Evolutionary conservation across 2,113 vertebrate genomes (phyloP).

Genomic region (Myotis brandtii): DNA sequence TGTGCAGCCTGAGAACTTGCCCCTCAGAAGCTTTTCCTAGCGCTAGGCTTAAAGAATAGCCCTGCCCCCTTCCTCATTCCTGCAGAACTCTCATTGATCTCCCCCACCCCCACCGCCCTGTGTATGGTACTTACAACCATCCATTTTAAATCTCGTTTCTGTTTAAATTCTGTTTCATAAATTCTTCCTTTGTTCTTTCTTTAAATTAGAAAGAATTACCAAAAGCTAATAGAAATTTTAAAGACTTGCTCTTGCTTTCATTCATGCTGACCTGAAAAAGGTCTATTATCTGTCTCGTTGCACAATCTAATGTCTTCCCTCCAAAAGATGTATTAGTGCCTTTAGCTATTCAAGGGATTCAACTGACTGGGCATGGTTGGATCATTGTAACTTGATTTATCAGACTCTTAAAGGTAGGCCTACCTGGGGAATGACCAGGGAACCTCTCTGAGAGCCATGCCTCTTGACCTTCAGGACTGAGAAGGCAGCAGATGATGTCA

Average conservation of each 20-base stretch:
- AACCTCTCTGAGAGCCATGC: background rate
- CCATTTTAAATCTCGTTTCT: constrained; percentile 62
- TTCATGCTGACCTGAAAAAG: constrained; percentile 65
- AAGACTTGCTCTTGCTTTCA: constrained; percentile 51
- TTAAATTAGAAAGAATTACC: constrained; percentile 65
- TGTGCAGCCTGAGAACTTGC: background rate
- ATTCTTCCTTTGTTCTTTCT: constrained; percentile 59
- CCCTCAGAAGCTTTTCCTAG: background rate
- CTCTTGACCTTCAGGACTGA: constrained; percentile 72
- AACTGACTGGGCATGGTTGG: constrained; percentile 81
- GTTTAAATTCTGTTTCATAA: constrained; percentile 61
- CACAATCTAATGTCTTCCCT: constrained; percentile 84
- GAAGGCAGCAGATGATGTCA: background rate
- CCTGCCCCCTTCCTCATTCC: background rate
- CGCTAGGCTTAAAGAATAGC: background rate
- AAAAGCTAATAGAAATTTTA: constrained; percentile 26
- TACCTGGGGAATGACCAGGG: background rate
- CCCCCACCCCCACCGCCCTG: too few species aligned
- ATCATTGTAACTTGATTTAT: constrained; percentile 86
- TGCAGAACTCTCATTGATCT: background rate
- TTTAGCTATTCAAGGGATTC: constrained; percentile 87
- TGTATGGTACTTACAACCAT: constrained; percentile 34
- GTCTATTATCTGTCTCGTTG: constrained; percentile 87
- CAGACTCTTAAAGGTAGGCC: constrained; percentile 70
- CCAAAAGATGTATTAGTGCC: constrained; percentile 85